Conservation (phyloP, 2,888 invertebrate species). For the Catocala nupta region DNA sequence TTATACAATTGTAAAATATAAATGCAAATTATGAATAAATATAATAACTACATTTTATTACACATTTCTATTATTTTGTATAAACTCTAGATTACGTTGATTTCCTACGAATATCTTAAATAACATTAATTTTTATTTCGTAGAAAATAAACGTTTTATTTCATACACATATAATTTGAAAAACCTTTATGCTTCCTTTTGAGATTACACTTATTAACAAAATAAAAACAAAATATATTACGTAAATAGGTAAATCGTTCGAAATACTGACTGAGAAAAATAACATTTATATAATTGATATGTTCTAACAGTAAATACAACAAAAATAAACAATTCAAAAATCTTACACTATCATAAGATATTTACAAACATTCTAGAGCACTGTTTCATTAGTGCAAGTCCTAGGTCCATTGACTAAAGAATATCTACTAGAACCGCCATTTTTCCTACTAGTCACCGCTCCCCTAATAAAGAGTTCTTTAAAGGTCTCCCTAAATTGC, state of each 20-base stretch:
- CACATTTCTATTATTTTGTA: constrained; percentile 30
- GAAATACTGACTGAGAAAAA: constrained; percentile 19
- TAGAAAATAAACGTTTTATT: constrained; percentile 28
- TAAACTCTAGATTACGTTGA: constrained; percentile 28
- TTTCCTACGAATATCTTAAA: constrained; percentile 29
- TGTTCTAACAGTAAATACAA: constrained; percentile 47
- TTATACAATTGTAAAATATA: constrained; percentile 42
- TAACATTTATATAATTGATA: constrained; percentile 36
- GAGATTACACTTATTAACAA: constrained; percentile 2
- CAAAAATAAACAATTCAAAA: constrained; percentile 32
- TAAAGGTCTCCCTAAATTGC: constrained; percentile 97
- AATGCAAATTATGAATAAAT: constrained; percentile 41
- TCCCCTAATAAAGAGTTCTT: constrained; percentile 91
- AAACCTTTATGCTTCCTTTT: constrained; percentile 20
- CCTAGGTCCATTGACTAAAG: constrained; percentile 93
- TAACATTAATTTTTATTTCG: constrained; percentile 25
- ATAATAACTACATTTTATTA: constrained; percentile 36
- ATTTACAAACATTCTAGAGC: constrained; percentile 79
- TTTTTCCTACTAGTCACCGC: constrained; percentile 89
- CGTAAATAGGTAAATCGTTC: constrained; percentile 23
- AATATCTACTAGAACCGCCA: constrained; percentile 92
- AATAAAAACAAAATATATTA: constrained; percentile 5
- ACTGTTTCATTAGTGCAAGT: constrained; percentile 95
- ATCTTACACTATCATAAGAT: constrained; percentile 43
- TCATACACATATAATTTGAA: constrained; percentile 25